Evolutionary conservation across 23 tunicate species (phyloP), one percentile per base, ranked within the genome.

Genomic region (Trididemnum nubilum): DNA sequence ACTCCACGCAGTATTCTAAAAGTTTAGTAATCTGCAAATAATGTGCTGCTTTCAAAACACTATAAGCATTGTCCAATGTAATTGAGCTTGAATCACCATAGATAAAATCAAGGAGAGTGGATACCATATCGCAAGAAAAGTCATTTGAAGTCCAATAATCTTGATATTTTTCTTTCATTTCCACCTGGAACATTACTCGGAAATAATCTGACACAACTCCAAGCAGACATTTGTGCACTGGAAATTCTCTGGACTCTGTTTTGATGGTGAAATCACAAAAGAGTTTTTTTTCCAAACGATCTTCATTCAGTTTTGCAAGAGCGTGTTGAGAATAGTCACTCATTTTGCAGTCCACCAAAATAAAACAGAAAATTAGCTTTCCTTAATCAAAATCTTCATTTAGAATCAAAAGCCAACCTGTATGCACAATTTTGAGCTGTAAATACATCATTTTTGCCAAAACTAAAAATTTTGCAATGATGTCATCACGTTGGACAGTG

Each of bases 211-310:
- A 61, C 5, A 24, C 67, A 22, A n/a, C 22, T 3, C 67, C 67
- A 23, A 61, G 26, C 26, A 61, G 25, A n/a, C 67, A 61, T 61
- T n/a, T 61, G 29, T 61, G 67, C 5, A 61, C 67, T 26, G 4
- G 67, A n/a, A 61, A 61, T 3, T 22, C 26, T 5, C 26, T 24
- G 5, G 67, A 61, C 4, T 61, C 67, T 22, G 67, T 61, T 22
- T 21, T 61, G 67, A 61, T 61, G 28, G 26, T 61, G 26, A 61
- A 61, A n/a, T 61, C 67, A 61, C 67, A 61, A n/a, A 61, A 61
- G n/a, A 5, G 28, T 61, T 61, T 61, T 26, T 61, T 26, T 21
- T n/a, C 29, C 5, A n/a, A 12, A 3, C 67, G 67, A 24, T 61
- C 67, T 21, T 61, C 67, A 61, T 61, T 61, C 67, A 61, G 5